Base-by-base conservation (phyloP, 2,888 invertebrate species). In the Horisme vitalbata region DNA sequence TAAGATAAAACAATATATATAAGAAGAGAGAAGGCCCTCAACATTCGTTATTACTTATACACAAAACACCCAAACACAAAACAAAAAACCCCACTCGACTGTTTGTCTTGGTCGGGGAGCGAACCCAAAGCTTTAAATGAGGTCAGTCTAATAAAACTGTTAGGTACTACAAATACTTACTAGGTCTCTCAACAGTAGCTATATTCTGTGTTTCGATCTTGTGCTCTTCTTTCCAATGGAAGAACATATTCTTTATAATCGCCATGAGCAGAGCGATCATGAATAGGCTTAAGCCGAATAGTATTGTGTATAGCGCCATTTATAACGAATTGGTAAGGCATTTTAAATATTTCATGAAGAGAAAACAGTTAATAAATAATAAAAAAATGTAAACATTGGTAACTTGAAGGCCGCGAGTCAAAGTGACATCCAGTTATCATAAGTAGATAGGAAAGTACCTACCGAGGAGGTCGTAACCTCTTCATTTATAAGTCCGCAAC, bases 231-330 rank as follows among this genome's bases (percentile, higher is more conserved):
- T 84, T 75, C 88, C 85, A 88, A 52, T 76, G 80, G 51, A 85
- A 87, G 58, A 83, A 87, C 77, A 86, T 82, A 56, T 79, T 86
- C 58, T 83, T 84, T 66, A 89, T 88, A 15, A 88, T 68, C 3
- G 86, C 79, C 44, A 87, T 69, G 0, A 88, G 85, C 55, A 88
- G 54, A 3, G 83, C 84, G 65, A 89, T 88, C 74, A 88, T 66
- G 61, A 88, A 88, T 67, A 89, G 75, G 57, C 88, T 85, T 62
- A 89, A 57, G 24, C 86, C 85, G 48, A 88, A 83, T 41, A 89
- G 63, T 65, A 89, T 86, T 15, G 85, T 85, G 57, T 87, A 89
- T 11, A 89, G 57, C 12, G 87, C 88, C 88, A 89, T 86, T 71
- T 61, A 58, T 32, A 32, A 11, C n/a, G n/a, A n/a, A n/a, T n/a